Conservation (phyloP, 2,888 invertebrate genomes). For the Helleia helle region DNA sequence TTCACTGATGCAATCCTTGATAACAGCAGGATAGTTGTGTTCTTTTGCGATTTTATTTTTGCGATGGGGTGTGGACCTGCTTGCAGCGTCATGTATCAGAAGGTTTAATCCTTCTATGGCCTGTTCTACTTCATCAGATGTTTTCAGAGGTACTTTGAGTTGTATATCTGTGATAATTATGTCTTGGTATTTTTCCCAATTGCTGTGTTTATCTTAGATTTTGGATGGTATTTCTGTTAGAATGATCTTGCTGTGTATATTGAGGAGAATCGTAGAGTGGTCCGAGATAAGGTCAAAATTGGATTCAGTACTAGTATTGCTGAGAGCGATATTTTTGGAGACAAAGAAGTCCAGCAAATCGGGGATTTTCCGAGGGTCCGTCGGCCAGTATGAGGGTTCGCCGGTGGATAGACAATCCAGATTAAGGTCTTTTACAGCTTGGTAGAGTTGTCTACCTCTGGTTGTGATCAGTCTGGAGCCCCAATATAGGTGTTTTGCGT, state of each 20-base stretch:
- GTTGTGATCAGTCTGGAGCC: too few relatives aligned
- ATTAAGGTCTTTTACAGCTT: conserved; percentile 12
- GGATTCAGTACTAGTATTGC: not conserved
- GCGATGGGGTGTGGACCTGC: not conserved
- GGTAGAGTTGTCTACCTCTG: conserved; percentile 12
- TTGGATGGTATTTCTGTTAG: too few relatives aligned
- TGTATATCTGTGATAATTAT: too few relatives aligned
- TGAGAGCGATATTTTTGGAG: not conserved
- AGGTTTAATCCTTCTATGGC: too few relatives aligned
- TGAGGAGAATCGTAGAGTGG: too few relatives aligned
- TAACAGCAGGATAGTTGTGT: not conserved
- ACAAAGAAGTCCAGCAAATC: conserved; percentile 20
- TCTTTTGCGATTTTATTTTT: conserved; percentile 11
- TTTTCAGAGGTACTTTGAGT: too few relatives aligned
- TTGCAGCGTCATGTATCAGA: conserved; percentile 12
- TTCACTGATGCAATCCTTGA: conserved; percentile 13
- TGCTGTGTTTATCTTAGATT: too few relatives aligned
- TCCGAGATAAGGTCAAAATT: too few relatives aligned
- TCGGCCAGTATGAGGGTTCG: conserved; percentile 25
- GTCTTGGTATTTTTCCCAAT: too few relatives aligned
- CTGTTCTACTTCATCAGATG: too few relatives aligned
- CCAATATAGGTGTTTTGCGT: conserved; percentile 22
- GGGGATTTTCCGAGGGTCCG: conserved; percentile 17
- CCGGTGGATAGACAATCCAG: conserved; percentile 14
- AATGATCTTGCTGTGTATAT: too few relatives aligned